Conservation (phyloP, 2,113 vertebrate genomes). For the Calyptommatus sinebrachiatus region DNA sequence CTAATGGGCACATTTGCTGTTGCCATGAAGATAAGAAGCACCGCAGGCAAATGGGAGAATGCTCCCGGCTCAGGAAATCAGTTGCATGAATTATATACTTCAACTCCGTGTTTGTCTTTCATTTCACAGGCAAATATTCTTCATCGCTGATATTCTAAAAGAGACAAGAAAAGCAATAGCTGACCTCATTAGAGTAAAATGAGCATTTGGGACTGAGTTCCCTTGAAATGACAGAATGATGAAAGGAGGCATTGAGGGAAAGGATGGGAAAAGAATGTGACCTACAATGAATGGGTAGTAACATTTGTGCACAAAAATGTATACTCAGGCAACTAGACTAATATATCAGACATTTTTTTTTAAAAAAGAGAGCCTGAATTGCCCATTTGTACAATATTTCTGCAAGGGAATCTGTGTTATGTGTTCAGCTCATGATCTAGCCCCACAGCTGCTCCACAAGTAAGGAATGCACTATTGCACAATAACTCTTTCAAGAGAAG, state of each 20-base stretch:
- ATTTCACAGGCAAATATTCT: conserved; percentile 47
- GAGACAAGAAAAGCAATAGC: conserved; percentile 10
- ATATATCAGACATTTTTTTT: conserved; percentile 52
- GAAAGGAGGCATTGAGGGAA: background rate
- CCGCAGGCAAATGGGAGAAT: conserved; percentile 9
- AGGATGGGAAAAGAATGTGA: conserved; percentile 1
- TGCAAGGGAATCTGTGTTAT: conserved; percentile 40
- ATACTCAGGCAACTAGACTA: conserved; percentile 52
- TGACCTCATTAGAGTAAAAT: conserved; percentile 20
- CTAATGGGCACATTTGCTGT: background rate
- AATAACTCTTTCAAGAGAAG: background rate
- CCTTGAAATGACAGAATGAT: conserved; percentile 46
- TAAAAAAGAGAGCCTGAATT: conserved; percentile 51
- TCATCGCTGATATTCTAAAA: conserved; percentile 16
- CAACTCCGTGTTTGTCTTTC: conserved; percentile 41
- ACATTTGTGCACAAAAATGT: conserved; percentile 44
- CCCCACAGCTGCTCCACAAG: conserved; percentile 53
- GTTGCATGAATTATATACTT: background rate
- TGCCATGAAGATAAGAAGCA: conserved; percentile 29
- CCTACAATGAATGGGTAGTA: conserved; percentile 47
- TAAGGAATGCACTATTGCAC: conserved; percentile 8
- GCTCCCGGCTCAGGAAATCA: background rate
- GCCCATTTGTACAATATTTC: conserved; percentile 46
- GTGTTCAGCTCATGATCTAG: conserved; percentile 50
- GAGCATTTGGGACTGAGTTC: conserved; percentile 29